These are phyloP conservation scores for Rambutsinella grinnellia DNA, from an alignment of 2,888 invertebrate genomes.

Conservation along the genomic window DNA sequence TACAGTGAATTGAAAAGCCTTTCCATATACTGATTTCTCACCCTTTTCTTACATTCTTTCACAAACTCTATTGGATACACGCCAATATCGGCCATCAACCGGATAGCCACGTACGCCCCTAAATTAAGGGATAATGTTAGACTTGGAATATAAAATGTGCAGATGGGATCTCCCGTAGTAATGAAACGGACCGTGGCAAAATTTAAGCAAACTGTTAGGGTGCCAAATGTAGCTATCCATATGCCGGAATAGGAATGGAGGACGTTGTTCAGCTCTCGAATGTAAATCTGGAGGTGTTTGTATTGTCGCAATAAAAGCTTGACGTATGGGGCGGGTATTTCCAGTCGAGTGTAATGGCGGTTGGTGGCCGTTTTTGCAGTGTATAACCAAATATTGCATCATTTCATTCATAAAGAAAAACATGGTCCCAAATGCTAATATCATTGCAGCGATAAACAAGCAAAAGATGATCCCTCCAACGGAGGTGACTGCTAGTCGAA, in stretches of 20 bases:
- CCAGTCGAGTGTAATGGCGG: neutral
- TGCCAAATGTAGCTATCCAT: neutral
- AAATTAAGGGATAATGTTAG: neutral
- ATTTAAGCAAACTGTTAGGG: neutral
- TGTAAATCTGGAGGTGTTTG: neutral
- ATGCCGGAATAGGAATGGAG: neutral
- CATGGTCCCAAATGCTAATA: neutral
- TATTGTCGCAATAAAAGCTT: neutral
- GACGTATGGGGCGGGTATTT: neutral
- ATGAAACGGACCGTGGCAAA: neutral
- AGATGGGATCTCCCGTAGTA: neutral
- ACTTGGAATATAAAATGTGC: neutral
- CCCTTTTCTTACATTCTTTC: neutral
- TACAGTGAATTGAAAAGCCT: neutral
- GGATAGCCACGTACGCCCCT: neutral
- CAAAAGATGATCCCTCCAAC: neutral
- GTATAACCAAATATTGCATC: neutral
- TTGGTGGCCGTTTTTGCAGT: neutral
- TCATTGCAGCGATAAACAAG: neutral
- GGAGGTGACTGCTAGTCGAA: neutral
- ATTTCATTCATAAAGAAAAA: neutral
- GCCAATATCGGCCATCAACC: neutral
- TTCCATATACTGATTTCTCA: neutral
- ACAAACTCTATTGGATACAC: neutral
- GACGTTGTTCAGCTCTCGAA: neutral